Evolutionary conservation across 2,888 invertebrate genomes (phyloP), one percentile per base, ranked within the genome.

Genomic region (Drosophila vallismaia): DNA sequence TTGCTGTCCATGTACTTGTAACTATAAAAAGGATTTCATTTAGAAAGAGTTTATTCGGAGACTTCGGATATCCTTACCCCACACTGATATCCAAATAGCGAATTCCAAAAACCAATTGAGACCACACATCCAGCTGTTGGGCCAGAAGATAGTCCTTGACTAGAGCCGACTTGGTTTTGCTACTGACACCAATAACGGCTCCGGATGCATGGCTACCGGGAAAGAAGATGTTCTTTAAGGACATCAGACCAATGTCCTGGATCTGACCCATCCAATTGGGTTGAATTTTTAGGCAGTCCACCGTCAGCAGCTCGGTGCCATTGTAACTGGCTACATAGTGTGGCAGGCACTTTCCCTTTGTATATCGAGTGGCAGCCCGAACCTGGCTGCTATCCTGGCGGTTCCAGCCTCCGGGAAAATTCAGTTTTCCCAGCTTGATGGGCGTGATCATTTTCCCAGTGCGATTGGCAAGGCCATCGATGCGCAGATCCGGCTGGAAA

Each of bases 191-290:
- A 1, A 92, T 89, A 85, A 93, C 94, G 48, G 93, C 93, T 3
- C 94, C 94, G 9, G 94, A 93, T 81, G 94, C 94, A 82, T 94
- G 94, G 0, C 94, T 94, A 1, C 94, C 94, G 10, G 91, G 91
- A 74, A 91, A 86, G 55, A 91, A 91, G 29, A 92, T 78, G 38
- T 79, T 75, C 67, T 90, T 92, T 0, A 92, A 68, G 5, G 89
- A 88, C 73, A 91, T 75, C 31, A 71, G 74, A 2, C 67, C 74
- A 1, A 91, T 79, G 54, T 89, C 83, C 56, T 76, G 76, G 31
- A 84, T 78, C 50, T 96, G 95, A 82, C 94, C 93, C 96, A 97
- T 96, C 97, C 97, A 97, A 26, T 95, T 95, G 0, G 97, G 97
- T 88, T 95, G 95, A 71, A 96, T 95, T 88, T 94, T 95, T 26